Conservation (phyloP, 1,140 invertebrate species). For the Anastrepha ludens region DNA sequence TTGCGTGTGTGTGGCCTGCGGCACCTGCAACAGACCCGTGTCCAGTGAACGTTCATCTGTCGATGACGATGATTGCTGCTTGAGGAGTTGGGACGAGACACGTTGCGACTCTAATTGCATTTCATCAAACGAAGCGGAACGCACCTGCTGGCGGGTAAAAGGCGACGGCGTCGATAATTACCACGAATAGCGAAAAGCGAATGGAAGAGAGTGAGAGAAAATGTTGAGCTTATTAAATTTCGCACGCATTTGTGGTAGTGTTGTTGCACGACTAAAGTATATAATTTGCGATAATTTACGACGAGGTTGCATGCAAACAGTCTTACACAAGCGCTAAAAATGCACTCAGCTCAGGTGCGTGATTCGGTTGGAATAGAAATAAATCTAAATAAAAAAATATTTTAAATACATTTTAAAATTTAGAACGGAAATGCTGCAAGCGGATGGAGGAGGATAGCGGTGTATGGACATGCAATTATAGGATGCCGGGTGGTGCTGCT, state of each 20-base stretch:
- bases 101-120: slow-evolving; percentile 87
- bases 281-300: slow-evolving; percentile 44
- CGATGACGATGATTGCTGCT: slow-evolving; percentile 73
- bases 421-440: slow-evolving; percentile 19
- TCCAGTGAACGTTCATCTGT: slow-evolving; percentile 73
- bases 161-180: neutral
- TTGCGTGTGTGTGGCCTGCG: slow-evolving; percentile 78
- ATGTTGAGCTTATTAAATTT: slow-evolving; percentile 26
- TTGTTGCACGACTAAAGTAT: neutral
- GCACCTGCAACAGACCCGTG: slow-evolving; percentile 78
- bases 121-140: slow-evolving; percentile 90
- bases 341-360: slow-evolving; percentile 16
- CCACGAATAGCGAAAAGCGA: neutral
- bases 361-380: neutral
- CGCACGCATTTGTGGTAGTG: neutral
- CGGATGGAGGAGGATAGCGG: neutral
- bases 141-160: slow-evolving; percentile 73
- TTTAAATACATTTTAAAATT: slow-evolving; percentile 40
- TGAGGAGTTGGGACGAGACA: slow-evolving; percentile 70
- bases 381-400: slow-evolving; percentile 13
- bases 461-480: slow-evolving; percentile 16
- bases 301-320: slow-evolving; percentile 25
- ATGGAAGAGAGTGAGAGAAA: slow-evolving; percentile 12
- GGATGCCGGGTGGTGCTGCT: neutral
- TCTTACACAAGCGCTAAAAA: neutral